Conservation (phyloP, 2,888 invertebrate genomes). For the Ecdyonurus torrentis region DNA sequence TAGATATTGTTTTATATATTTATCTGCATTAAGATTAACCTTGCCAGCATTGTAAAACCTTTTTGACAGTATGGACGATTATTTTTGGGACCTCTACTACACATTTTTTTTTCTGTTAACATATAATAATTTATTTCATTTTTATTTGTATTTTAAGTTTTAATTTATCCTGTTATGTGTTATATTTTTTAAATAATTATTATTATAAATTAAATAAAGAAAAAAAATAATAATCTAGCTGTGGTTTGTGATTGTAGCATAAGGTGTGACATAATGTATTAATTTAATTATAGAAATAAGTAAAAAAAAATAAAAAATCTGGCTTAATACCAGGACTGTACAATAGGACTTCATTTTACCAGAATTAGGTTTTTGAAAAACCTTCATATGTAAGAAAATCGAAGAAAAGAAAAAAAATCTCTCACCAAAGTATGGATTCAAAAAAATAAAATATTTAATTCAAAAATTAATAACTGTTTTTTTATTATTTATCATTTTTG, state of each 20-base stretch:
- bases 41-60: neutral
- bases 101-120: constrained; percentile 7
- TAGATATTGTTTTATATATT: too few species aligned
- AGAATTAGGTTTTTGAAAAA: neutral
- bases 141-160: constrained; percentile 9
- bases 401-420: neutral
- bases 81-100: neutral
- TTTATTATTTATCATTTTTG: neutral
- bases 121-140: constrained; percentile 9
- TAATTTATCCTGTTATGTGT: constrained; percentile 10
- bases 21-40: too few species aligned
- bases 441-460: neutral
- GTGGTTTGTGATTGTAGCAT: neutral
- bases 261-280: neutral
- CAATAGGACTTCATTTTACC: neutral
- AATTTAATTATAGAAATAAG: neutral
- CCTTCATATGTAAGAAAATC: neutral
- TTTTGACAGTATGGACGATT: neutral
- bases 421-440: neutral
- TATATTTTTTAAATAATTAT: constrained; percentile 6
- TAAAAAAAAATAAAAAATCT: neutral
- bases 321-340: neutral
- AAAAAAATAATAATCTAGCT: neutral
- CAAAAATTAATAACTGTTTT: neutral
- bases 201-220: neutral